A percentile compares a stretch with the other conserved stretches of the same genome.
phyloP scores from a whole-genome alignment of 1,140 invertebrate species.

The Drepana arcuata region DNA sequence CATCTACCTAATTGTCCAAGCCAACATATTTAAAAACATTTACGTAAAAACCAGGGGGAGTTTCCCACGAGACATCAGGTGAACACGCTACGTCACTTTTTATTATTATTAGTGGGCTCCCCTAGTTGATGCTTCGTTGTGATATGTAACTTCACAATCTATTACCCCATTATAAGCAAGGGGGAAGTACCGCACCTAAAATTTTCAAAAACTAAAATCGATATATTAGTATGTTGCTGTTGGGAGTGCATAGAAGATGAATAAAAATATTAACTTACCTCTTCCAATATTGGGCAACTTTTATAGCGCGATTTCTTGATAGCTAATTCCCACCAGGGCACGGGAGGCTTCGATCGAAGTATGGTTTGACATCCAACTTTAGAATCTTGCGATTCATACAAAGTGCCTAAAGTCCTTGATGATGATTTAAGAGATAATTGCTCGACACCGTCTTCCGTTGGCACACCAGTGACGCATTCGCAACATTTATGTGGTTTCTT shows the following conservation, averaged over 20 bases:
- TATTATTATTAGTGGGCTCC: conserved; percentile 26
- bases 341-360: conserved; percentile 74
- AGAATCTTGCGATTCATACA: conserved; percentile 72
- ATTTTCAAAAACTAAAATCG: background rate
- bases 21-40: too few species aligned
- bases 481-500: conserved; percentile 66
- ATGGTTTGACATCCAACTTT: conserved; percentile 76
- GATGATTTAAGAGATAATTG: conserved; percentile 20
- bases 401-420: conserved; percentile 57
- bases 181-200: conserved; percentile 18
- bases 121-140: conserved; percentile 21
- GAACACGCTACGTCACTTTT: conserved; percentile 24
- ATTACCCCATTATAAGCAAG: conserved; percentile 16
- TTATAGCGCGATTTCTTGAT: conserved; percentile 81
- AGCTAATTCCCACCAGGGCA: conserved; percentile 90
- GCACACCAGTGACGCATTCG: conserved; percentile 66
- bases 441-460: conserved; percentile 37
- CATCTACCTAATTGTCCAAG: too few species aligned
- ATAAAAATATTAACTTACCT: conserved; percentile 58
- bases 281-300: conserved; percentile 78
- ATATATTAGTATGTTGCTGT: background rate
- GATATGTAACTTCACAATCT: conserved; percentile 19
- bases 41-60: too few species aligned
- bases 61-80: conserved; percentile 23
- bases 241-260: too few species aligned